Evolutionary conservation across 2,888 invertebrate species (phyloP), one percentile per base, ranked within the genome.

Genomic region (Pristionchus exspectatus): DNA sequence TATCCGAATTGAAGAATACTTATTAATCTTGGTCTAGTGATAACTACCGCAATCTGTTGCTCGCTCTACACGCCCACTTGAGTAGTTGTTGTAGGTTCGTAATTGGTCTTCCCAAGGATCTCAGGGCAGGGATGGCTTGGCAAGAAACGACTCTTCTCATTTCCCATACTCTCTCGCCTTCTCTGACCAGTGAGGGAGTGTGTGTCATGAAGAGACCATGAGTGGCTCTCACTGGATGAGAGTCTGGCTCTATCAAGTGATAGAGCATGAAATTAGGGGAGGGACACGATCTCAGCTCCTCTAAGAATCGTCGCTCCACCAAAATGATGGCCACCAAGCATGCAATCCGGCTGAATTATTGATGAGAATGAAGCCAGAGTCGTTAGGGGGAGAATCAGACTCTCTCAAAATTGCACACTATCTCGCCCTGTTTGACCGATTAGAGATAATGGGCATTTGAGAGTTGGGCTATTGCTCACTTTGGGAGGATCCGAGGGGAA

Each of bases 311-410:
- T 24, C 24, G 33, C 24, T 14, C 38, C 38, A 38, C 74, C 74
- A 74, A 66, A 85, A 85, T 63, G 85, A 81, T 50, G 81, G 81
- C 81, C 81, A n/a, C n/a, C 81, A n/a, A 33, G 27, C 81, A 81
- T 81, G 81, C 81, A 81, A 81, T 81, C 81, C 38, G 81, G 54
- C 81, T 81, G 50, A 81, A 81, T 81, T 81, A 81, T 81, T 81
- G 81, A 81, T 81, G 54, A 12, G 44, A 9, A n/a, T 77, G 77
- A 77, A 77, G 81, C 18, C 14, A 54, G 44, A 77, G 30, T 33
- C 30, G 72, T 44, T 27, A 77, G 77, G 10, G 2, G 10, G 1
- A 12, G 27, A n/a, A 54, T 81, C 81, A 81, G 21, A 56, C 63
- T 63, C 63, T 63, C 63, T 24, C 10, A 5, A 3, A 3, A 63